Conservation (phyloP, 2,113 vertebrate species). For the Okapia johnstoni region DNA sequence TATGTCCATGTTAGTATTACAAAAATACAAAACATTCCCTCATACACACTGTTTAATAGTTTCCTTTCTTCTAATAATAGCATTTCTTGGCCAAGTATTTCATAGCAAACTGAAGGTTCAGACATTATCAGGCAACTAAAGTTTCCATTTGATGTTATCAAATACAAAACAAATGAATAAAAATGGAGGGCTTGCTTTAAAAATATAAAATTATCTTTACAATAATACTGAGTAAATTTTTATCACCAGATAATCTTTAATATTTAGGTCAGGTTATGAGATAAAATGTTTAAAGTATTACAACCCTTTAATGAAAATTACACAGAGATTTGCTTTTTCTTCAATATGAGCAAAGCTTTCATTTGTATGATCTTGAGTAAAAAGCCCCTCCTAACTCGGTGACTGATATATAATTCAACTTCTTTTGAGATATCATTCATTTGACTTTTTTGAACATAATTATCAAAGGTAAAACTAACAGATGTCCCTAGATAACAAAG, state of each 20-base stretch:
- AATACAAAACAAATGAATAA: background rate
- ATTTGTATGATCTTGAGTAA: background rate
- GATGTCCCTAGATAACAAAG: background rate
- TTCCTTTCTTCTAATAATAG: background rate
- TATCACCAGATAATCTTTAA: background rate
- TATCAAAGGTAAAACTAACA: background rate
- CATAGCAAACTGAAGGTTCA: background rate
- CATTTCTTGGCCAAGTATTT: background rate
- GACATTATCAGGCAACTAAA: background rate
- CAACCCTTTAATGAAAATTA: background rate
- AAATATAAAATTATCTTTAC: background rate
- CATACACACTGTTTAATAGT: background rate
- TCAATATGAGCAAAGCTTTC: background rate
- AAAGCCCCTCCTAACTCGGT: background rate
- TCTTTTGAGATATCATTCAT: conserved; percentile 22
- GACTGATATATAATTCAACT: background rate
- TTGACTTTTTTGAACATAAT: background rate
- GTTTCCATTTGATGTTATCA: background rate
- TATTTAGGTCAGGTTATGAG: background rate
- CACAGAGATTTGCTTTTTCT: background rate
- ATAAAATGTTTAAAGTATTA: conserved; percentile 3
- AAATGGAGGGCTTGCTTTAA: background rate
- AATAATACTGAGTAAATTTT: background rate
- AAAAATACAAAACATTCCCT: background rate
- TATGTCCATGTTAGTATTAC: background rate